Percentiles rank a stretch among this genome's conserved stretches.
Evolutionary conservation across 2,797 vertebrate species (phyloP).

Genomic region (Morus bassanus): DNA sequence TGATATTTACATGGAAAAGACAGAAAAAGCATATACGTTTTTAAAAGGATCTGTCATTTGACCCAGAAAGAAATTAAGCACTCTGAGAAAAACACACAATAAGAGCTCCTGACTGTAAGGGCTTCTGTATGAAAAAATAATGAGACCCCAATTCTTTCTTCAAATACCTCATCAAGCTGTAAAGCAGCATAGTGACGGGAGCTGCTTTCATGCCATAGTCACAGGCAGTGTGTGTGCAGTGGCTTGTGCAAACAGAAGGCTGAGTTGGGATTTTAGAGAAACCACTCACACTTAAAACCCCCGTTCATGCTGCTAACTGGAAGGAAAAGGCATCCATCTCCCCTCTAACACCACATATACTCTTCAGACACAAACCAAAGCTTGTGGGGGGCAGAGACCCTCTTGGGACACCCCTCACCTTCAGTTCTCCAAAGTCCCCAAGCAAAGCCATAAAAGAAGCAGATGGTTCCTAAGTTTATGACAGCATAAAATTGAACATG

Average conservation of each 20-base stretch:
- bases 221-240: neutral
- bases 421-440: neutral
- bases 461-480: neutral
- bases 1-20: neutral
- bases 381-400: neutral
- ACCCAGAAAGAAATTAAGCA: neutral
- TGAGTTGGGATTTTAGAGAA: neutral
- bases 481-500: neutral
- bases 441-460: neutral
- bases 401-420: neutral
- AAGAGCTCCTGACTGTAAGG: neutral
- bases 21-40: neutral
- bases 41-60: neutral
- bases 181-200: no score
- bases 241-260: neutral
- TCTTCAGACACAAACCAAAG: neutral
- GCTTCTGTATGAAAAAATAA: neutral
- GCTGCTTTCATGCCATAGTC: neutral
- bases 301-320: accelerated
- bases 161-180: no score
- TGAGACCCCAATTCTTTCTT: neutral
- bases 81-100: neutral
- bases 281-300: neutral
- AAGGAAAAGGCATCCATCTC: neutral
- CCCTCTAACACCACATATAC: no score